Evolutionary conservation across 2,113 vertebrate genomes (phyloP).

Genomic region (Capreolus pygargus): DNA sequence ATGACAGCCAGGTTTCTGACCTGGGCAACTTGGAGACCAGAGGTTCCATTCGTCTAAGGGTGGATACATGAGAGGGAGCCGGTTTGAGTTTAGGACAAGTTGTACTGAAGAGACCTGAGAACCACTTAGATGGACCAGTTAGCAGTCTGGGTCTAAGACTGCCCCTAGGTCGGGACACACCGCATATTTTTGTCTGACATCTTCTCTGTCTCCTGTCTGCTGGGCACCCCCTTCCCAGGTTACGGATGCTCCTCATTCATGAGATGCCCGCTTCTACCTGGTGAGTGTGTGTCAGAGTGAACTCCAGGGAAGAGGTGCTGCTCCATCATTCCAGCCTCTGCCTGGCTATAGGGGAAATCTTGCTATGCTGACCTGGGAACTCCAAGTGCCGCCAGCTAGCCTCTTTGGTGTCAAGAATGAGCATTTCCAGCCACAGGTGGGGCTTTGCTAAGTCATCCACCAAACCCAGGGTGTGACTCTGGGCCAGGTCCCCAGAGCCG

Average conservation of each 20-base stretch:
- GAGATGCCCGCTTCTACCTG: neutral
- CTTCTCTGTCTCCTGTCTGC: neutral
- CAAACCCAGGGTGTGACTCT: neutral
- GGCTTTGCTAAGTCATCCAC: neutral
- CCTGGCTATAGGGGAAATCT: neutral
- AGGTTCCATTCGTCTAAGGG: neutral
- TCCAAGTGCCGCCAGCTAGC: neutral
- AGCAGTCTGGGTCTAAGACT: neutral
- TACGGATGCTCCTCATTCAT: neutral
- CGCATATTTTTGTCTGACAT: neutral
- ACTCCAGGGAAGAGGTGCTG: neutral
- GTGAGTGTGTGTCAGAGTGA: rapidly evolving
- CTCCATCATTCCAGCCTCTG: neutral
- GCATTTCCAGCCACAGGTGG: neutral
- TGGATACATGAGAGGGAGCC: neutral
- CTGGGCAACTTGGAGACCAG: neutral
- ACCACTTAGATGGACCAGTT: neutral
- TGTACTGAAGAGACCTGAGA: neutral
- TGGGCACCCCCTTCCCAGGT: too few species aligned
- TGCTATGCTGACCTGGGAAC: neutral
- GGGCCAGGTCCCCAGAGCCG: neutral
- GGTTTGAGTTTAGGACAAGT: neutral
- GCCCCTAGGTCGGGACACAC: rapidly evolving
- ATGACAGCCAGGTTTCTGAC: neutral
- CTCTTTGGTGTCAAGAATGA: too few species aligned